phyloP scores from a whole-genome alignment of 2,113 vertebrate species.

The Solenodon paradoxus region DNA sequence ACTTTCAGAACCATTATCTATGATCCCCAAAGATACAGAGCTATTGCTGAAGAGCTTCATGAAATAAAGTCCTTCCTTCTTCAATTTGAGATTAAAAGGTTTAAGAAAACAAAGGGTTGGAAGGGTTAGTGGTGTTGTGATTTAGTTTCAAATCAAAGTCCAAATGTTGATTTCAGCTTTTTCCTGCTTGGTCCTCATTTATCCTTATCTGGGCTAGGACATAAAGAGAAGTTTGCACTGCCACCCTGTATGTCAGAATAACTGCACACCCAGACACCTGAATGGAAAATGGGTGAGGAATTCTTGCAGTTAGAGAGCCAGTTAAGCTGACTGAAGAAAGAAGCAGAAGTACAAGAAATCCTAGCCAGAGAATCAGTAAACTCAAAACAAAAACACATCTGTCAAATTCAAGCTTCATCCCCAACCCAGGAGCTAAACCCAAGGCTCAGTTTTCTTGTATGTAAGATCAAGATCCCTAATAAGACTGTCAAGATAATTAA shows the following conservation, averaged over 20 bases:
- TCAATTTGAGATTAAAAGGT: constrained; percentile 9
- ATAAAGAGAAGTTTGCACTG: background rate
- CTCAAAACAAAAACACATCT: background rate
- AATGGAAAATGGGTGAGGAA: background rate
- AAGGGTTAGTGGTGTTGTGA: background rate
- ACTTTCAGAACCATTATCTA: background rate
- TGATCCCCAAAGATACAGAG: background rate
- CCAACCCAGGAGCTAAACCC: background rate
- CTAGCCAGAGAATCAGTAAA: background rate
- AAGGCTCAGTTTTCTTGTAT: background rate
- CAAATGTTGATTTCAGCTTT: background rate
- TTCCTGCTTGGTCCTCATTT: background rate
- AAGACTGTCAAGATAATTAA: background rate
- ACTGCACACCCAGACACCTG: background rate
- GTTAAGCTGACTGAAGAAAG: background rate
- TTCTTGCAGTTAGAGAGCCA: background rate
- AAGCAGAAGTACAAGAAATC: background rate
- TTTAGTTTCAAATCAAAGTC: background rate
- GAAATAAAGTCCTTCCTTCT: background rate
- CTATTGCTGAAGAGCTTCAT: background rate
- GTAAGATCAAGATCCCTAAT: background rate
- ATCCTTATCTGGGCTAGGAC: background rate
- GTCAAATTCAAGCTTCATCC: background rate
- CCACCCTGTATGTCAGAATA: background rate
- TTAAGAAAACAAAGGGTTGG: background rate